phyloP scores from a whole-genome alignment of 2,797 vertebrate genomes.

The Podarcis siculus region DNA sequence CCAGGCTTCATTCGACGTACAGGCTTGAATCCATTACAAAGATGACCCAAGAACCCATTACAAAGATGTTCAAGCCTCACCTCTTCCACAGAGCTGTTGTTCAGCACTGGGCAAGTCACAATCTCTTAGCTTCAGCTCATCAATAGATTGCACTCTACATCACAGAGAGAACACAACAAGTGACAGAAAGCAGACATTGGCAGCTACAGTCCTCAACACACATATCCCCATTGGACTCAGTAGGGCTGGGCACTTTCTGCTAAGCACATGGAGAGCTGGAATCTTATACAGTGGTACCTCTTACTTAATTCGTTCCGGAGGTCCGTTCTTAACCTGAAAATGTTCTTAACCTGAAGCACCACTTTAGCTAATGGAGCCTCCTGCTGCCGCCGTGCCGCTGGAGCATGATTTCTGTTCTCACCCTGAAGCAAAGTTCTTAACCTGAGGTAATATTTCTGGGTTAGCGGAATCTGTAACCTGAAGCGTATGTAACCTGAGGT shows the following conservation, averaged over 20 bases:
- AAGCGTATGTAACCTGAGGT: too few species aligned
- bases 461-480: too few species aligned
- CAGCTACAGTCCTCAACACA: background rate
- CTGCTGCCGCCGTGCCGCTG: too few species aligned
- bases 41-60: background rate
- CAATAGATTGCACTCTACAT: background rate
- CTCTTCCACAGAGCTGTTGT: background rate
- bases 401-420: too few species aligned
- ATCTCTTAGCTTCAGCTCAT: background rate
- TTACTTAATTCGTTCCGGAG: too few species aligned
- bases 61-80: background rate
- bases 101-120: background rate
- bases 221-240: background rate
- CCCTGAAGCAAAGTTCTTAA: too few species aligned
- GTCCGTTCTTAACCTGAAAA: too few species aligned
- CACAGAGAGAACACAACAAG: background rate
- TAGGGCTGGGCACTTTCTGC: background rate
- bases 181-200: background rate
- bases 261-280: background rate
- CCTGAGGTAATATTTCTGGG: too few species aligned
- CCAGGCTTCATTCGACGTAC: conserved; percentile 1
- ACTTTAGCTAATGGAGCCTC: too few species aligned
- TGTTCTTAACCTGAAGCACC: too few species aligned
- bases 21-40: background rate
- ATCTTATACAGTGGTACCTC: too few species aligned